These are phyloP conservation scores for Enteromius trimaculatus DNA, from an alignment of 2,797 vertebrate species.

Conservation along the genomic window DNA sequence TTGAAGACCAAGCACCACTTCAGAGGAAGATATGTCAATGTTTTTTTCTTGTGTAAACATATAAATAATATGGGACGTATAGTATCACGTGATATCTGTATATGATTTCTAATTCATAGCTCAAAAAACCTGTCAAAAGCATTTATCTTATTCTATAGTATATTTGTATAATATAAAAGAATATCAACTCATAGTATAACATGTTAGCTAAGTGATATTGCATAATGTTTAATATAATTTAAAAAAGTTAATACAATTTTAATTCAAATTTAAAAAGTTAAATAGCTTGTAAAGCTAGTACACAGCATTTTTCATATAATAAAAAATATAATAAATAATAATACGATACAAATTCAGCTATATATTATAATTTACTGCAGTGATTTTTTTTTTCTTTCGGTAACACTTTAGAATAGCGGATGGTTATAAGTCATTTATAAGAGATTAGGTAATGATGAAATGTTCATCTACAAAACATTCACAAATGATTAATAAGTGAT, in stretches of 20 bases:
- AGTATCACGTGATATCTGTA: neutral
- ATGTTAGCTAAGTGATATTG: neutral
- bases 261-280: no score
- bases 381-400: no score
- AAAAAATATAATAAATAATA: neutral
- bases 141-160: neutral
- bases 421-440: no score
- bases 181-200: neutral
- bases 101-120: neutral
- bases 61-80: neutral
- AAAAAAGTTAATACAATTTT: no score
- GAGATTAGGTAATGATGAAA: no score
- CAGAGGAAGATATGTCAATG: conserved; percentile 66
- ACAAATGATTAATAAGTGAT: no score
- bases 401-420: no score
- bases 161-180: neutral
- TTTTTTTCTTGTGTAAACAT: conserved; percentile 35
- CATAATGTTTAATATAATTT: neutral
- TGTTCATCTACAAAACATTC: no score
- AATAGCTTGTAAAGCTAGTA: neutral
- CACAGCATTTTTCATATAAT: neutral
- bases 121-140: neutral
- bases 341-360: neutral
- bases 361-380: neutral
- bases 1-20: conserved; percentile 71